A percentile compares a stretch with the other conserved stretches of the same genome.
These are phyloP conservation scores for Synergus laeviventris DNA, from an alignment of 2,888 invertebrate genomes.

Conservation along the genomic window DNA sequence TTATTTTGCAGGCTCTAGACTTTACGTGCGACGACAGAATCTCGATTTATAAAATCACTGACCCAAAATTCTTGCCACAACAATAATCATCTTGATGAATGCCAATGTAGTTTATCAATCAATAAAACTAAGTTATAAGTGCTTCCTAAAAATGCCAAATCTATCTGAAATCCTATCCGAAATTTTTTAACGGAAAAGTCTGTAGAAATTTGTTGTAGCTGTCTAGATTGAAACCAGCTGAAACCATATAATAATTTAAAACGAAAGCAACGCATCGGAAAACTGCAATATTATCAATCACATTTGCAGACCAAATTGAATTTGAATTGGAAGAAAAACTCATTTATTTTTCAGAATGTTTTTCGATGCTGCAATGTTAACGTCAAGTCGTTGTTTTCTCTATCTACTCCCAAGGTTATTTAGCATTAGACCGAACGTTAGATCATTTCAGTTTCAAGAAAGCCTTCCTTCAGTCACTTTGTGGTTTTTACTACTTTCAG, in stretches of 20 bases:
- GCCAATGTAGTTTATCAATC: background rate
- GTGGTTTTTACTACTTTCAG: constrained; percentile 63
- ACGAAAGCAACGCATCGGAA: background rate
- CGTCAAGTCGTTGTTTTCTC: constrained; percentile 66
- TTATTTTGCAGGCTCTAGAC: background rate
- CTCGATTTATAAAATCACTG: background rate
- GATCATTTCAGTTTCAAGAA: constrained; percentile 67
- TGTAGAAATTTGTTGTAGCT: too few relatives aligned
- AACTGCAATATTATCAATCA: background rate
- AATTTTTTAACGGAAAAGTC: too few relatives aligned
- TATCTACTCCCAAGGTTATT: constrained; percentile 65
- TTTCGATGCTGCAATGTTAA: constrained; percentile 35
- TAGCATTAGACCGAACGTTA: constrained; percentile 45
- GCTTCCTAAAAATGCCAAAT: too few relatives aligned
- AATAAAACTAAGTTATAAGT: too few relatives aligned
- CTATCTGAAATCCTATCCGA: too few relatives aligned
- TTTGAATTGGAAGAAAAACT: background rate
- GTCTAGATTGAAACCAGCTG: too few relatives aligned
- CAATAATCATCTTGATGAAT: background rate
- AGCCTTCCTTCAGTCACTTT: constrained; percentile 63
- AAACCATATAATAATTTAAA: background rate
- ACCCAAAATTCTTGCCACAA: background rate
- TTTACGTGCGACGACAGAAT: background rate
- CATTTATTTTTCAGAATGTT: background rate
- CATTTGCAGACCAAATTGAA: background rate